A percentile compares a stretch with the other conserved stretches of the same genome.
phyloP scores from a whole-genome alignment of 2,888 invertebrate species.

The Caenorhabditis sp. region DNA sequence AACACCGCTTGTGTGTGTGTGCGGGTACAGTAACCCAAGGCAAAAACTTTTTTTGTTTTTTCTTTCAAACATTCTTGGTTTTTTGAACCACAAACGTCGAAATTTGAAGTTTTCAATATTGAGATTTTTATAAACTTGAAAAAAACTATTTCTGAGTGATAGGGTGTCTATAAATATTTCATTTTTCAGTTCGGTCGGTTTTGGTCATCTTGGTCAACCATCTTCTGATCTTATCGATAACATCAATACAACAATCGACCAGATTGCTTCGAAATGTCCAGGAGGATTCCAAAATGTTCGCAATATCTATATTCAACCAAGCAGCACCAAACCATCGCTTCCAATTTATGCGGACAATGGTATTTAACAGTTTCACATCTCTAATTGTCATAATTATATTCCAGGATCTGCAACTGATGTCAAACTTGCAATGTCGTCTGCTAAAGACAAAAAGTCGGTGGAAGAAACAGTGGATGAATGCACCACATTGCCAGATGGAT shows the following conservation, averaged over 20 bases:
- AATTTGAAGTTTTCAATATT: too few relatives aligned
- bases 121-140: too few relatives aligned
- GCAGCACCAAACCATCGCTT: slow-evolving; percentile 37
- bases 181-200: slow-evolving; percentile 36
- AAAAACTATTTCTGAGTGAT: too few relatives aligned
- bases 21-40: too few relatives aligned
- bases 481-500: slow-evolving; percentile 63
- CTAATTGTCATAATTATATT: not conserved
- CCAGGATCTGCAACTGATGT: slow-evolving; percentile 41
- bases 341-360: slow-evolving; percentile 61
- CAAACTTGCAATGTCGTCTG: slow-evolving; percentile 21
- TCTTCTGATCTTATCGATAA: slow-evolving; percentile 54
- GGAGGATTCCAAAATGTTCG: slow-evolving; percentile 65
- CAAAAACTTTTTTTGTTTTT: too few relatives aligned
- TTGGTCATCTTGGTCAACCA: slow-evolving; percentile 56
- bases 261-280: slow-evolving; percentile 47
- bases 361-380: not conserved
- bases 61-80: too few relatives aligned
- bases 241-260: slow-evolving; percentile 38
- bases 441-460: slow-evolving; percentile 19
- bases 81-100: too few relatives aligned
- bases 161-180: too few relatives aligned
- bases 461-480: slow-evolving; percentile 53
- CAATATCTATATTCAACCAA: slow-evolving; percentile 45
- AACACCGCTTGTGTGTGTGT: too few relatives aligned